A percentile compares a stretch with the other conserved stretches of the same genome.
Conservation (phyloP, 2,797 vertebrate species). For the Phrynocephalus vlangalii region DNA sequence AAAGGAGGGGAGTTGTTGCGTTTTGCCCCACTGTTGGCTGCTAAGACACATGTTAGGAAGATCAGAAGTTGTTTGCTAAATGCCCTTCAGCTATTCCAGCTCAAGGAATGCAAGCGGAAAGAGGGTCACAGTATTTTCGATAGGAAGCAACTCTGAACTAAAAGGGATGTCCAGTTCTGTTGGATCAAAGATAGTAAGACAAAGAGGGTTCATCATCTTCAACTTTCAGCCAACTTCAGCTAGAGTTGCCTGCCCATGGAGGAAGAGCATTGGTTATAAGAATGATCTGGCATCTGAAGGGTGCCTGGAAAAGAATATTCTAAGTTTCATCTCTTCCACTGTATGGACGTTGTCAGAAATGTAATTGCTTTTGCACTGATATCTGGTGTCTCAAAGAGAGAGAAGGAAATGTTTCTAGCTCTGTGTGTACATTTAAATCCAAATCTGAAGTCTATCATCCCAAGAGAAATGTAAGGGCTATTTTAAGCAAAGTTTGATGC, state of each 20-base stretch:
- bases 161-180: not conserved
- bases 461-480: accelerated
- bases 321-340: not conserved
- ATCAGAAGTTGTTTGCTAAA: not conserved
- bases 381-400: slow-evolving; percentile 14
- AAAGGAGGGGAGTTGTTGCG: slow-evolving; percentile 4
- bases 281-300: not conserved
- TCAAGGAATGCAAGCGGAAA: not conserved
- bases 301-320: not conserved
- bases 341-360: too few species aligned
- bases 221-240: not conserved
- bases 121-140: not conserved
- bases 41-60: not conserved
- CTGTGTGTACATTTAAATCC: not conserved
- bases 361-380: slow-evolving; percentile 30
- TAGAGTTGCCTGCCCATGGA: not conserved
- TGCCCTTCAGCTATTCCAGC: not conserved
- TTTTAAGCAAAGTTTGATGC: slow-evolving; percentile 1
- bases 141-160: not conserved
- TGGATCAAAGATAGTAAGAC: not conserved
- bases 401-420: not conserved
- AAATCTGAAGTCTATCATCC: not conserved
- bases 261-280: not conserved
- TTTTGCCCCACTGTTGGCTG: slow-evolving; percentile 3
- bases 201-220: not conserved